Evolutionary conservation across 2,888 invertebrate species (phyloP), one percentile per base, ranked within the genome.

Genomic region (Lepas anatifera): DNA sequence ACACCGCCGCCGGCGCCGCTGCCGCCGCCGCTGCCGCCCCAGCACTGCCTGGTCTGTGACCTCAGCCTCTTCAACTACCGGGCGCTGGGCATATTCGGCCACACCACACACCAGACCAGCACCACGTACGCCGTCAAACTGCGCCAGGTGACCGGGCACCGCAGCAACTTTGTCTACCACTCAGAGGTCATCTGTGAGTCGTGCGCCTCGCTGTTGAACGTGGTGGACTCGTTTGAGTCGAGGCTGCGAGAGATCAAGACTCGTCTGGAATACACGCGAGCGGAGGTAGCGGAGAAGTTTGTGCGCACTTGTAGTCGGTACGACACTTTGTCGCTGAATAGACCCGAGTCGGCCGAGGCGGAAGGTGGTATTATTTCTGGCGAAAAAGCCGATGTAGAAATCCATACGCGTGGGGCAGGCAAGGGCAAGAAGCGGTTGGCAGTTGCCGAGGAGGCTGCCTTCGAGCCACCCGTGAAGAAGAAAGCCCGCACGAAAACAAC

Each of bases 81-180:
- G 58, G 58, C 22, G 58, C 58, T 58, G 58, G 58, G 32, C 58
- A 58, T 58, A 2, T 58, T 58, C 58, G n/a, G 32, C 58, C 29
- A 58, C 58, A 58, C 58, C 6, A 58, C 58, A 3, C 58, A 58
- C 58, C 58, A 58, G 58, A 58, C 58, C 32, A 58, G 58, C 58
- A 58, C 58, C 58, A 58, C 58, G 58, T 58, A 58, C 58, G 58
- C 58, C 29, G 32, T 58, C 58, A 58, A 58, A 39, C 64, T 64
- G 64, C 64, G 39, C 64, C 64, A 64, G 64, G 37, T 64, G 64
- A 39, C 64, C 11, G 37, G 37, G 3, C 37, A 64, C 25, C 37
- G 37, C 11, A 39, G 25, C 39, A 39, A 39, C 64, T 64, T 39
- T 39, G 29, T 25, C 39, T 35, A 64, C 25, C 58, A 58, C 58